Percentiles rank a stretch among this genome's conserved stretches.
phyloP scores from a whole-genome alignment of 2,797 vertebrate genomes.

The Knipowitschia caucasica region DNA sequence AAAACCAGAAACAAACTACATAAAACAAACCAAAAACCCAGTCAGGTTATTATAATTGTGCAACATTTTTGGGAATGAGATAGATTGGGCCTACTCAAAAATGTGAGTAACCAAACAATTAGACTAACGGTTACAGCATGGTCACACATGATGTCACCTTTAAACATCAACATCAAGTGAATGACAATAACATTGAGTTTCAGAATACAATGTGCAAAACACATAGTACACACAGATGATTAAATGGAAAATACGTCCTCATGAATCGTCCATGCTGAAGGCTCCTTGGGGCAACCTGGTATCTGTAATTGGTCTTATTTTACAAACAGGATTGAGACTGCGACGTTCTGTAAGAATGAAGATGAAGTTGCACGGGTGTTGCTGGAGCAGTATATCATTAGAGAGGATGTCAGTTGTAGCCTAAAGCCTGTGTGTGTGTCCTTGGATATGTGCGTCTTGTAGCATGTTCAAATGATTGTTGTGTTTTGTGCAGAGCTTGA shows the following conservation, averaged over 20 bases:
- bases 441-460: conserved; percentile 7
- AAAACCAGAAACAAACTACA: too few species aligned
- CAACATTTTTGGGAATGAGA: too few species aligned
- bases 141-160: too few species aligned
- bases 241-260: conserved; percentile 1
- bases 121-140: too few species aligned
- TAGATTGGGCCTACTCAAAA: too few species aligned
- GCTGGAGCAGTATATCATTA: conserved; percentile 36
- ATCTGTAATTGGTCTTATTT: conserved; percentile 33
- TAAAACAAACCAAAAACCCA: too few species aligned
- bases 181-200: too few species aligned
- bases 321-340: conserved; percentile 27
- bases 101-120: too few species aligned
- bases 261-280: conserved; percentile 22
- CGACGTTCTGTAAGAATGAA: conserved; percentile 16
- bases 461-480: conserved; percentile 30
- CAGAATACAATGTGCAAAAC: too few species aligned
- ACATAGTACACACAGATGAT: too few species aligned
- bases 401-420: conserved; percentile 38
- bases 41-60: too few species aligned
- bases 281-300: conserved; percentile 23
- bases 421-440: conserved; percentile 18
- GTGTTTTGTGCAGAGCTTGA: conserved; percentile 4
- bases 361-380: conserved; percentile 31
- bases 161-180: too few species aligned